Percentiles rank a stretch among this genome's conserved stretches.
These are phyloP conservation scores for Scartelaos histophorus DNA, from an alignment of 2,113 vertebrate genomes.

Conservation along the genomic window DNA sequence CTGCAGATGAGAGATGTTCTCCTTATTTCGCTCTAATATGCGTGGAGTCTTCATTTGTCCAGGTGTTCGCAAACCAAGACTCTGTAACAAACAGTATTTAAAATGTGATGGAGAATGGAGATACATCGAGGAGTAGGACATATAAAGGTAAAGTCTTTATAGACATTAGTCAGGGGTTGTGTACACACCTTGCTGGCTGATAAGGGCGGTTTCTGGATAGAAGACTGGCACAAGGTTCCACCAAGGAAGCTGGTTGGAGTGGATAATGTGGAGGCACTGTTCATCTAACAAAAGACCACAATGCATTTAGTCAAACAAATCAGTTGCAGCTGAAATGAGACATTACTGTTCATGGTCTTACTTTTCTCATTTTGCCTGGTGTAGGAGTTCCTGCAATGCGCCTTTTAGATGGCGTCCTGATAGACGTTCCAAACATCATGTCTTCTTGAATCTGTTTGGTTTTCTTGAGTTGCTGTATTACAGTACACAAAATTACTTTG, in stretches of 20 bases:
- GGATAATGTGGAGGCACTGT: conserved; percentile 69
- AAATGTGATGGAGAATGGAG: background rate
- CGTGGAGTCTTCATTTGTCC: conserved; percentile 69
- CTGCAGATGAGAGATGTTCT: conserved; percentile 81
- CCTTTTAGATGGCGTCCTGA: conserved; percentile 82
- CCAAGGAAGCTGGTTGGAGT: conserved; percentile 80
- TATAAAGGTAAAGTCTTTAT: background rate
- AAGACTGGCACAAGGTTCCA: conserved; percentile 75
- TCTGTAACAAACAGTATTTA: conserved; percentile 44
- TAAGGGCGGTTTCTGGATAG: conserved; percentile 76
- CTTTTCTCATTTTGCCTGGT: conserved; percentile 85
- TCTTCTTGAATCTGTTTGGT: conserved; percentile 85
- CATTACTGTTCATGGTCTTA: conserved; percentile 37
- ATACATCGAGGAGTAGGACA: background rate
- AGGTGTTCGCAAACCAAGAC: conserved; percentile 68
- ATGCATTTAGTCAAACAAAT: background rate
- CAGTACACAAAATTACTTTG: background rate
- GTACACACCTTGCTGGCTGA: conserved; percentile 84
- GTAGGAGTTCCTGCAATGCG: conserved; percentile 71
- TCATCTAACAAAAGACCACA: conserved; percentile 74
- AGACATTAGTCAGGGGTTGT: background rate
- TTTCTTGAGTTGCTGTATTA: conserved; percentile 88
- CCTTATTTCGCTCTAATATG: conserved; percentile 84
- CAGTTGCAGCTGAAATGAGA: background rate
- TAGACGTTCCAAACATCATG: conserved; percentile 85